Evolutionary conservation across 2,888 invertebrate species (phyloP).

Genomic region (Caenorhabditis uteleia): DNA sequence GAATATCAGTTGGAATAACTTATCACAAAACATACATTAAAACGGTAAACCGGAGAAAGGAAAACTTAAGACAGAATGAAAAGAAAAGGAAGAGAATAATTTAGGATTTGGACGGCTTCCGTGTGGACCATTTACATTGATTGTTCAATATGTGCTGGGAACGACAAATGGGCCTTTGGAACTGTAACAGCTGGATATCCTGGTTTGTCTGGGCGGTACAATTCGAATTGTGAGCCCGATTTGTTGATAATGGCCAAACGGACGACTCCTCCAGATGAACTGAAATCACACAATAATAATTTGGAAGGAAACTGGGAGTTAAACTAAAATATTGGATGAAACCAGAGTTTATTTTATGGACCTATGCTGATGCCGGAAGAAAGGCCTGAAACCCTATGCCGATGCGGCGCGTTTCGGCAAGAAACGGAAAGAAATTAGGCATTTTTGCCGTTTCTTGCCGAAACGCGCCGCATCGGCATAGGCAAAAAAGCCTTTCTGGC

Average conservation of each 20-base stretch:
- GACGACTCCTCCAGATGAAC: conserved; percentile 66
- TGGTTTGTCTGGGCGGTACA: conserved; percentile 55
- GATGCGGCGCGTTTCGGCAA: too few relatives aligned
- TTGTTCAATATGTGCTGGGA: conserved; percentile 59
- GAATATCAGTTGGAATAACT: too few relatives aligned
- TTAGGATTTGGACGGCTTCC: neutral
- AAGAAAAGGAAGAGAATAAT: conserved; percentile 1
- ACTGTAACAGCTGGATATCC: conserved; percentile 56
- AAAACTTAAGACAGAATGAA: neutral
- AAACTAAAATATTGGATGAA: neutral
- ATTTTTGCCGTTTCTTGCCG: too few relatives aligned
- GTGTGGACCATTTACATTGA: conserved; percentile 3
- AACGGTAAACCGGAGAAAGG: neutral
- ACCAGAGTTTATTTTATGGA: neutral
- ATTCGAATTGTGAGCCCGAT: conserved; percentile 55
- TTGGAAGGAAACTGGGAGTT: neutral
- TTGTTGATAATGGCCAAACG: conserved; percentile 63
- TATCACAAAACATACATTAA: too few relatives aligned
- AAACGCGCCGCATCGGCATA: too few relatives aligned
- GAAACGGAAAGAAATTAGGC: neutral
- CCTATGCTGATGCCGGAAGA: too few relatives aligned
- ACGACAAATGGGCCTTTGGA: conserved; percentile 52
- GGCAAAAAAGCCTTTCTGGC: too few relatives aligned
- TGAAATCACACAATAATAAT: conserved; percentile 19
- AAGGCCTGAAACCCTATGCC: too few relatives aligned